Evolutionary conservation across 92 coral and sea anemone species (phyloP), one percentile per base, ranked within the genome.

Genomic region (Phymanthus crucifer): DNA sequence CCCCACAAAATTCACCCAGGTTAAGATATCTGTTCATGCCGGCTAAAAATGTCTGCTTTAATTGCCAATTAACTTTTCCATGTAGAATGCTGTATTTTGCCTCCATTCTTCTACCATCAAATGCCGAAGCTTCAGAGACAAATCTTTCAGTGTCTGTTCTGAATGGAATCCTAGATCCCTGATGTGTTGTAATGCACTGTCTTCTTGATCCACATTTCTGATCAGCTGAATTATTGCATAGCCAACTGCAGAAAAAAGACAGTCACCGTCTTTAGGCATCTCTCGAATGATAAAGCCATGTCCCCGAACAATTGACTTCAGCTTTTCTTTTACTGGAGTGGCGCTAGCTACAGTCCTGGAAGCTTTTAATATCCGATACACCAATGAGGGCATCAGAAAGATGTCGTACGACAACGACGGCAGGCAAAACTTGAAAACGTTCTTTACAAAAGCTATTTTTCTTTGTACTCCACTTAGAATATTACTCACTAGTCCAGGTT

Each of bases 1-100:
- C 87, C 32, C 87, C 82, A 1, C 82, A 32, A 76, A 46, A 83
- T 33, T 66, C 70, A 2, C 52, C 52, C 16, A 83, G 87, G 32
- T 18, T 75, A 17, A 40, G 32, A 21, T 24, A 83, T 7, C 23
- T 37, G 12, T 75, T 74, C 50, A 83, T 46, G 9, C 46, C n/a
- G 32, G 43, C 40, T 14, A 68, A 19, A 77, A 66, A 83, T 34
- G 47, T 37, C 12, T n/a, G 45, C 33, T 6, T 32, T 77, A 33
- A 38, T 45, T 34, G 64, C 7, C 10, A 77, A 21, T n/a, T n/a
- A n/a, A n/a, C n/a, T 75, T 66, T 17, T 56, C 54, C 58, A 32
- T 3, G 77, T 76, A 76, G 27, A 19, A 3, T 18, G 29, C 46
- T 12, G 4, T n/a, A 57, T 83, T 76, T 17, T 18, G 17, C 48